These are phyloP conservation scores for Acanthosepion esculentum DNA, from an alignment of 2,888 invertebrate genomes.

Conservation along the genomic window DNA sequence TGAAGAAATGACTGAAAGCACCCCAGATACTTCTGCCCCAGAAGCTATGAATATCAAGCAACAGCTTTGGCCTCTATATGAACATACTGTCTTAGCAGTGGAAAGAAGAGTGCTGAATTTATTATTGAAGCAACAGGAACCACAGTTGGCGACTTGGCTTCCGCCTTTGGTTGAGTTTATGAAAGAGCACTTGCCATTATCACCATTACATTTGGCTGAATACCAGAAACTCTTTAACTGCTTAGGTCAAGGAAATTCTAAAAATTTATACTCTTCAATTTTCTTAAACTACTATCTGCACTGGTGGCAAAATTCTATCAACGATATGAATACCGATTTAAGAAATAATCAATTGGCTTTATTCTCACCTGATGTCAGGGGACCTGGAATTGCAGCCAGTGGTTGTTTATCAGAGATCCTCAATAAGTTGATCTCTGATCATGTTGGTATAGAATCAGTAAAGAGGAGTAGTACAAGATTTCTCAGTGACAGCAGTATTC, in stretches of 20 bases:
- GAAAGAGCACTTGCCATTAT: constrained; percentile 10
- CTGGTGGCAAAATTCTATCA: constrained; percentile 41
- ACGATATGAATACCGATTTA: neutral
- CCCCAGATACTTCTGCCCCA: neutral
- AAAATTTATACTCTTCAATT: constrained; percentile 35
- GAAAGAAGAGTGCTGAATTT: constrained; percentile 38
- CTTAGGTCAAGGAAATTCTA: constrained; percentile 35
- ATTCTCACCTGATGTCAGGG: neutral
- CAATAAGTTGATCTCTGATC: neutral
- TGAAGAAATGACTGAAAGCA: neutral
- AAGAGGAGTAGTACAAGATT: neutral
- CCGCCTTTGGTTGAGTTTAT: constrained; percentile 24
- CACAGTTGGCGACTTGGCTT: constrained; percentile 38
- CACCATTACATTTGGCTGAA: constrained; percentile 21
- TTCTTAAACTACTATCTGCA: neutral
- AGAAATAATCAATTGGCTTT: neutral
- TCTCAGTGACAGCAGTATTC: constrained; percentile 25
- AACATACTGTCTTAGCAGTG: constrained; percentile 35
- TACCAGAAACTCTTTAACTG: constrained; percentile 24
- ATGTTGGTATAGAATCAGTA: neutral
- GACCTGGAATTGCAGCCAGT: constrained; percentile 39
- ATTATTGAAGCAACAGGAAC: constrained; percentile 10
- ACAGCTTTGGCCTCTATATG: constrained; percentile 38
- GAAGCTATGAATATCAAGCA: neutral
- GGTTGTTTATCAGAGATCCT: constrained; percentile 12